Base-by-base conservation (phyloP, 2,113 vertebrate genomes). In the Rhynchopsitta pachyrhyncha region DNA sequence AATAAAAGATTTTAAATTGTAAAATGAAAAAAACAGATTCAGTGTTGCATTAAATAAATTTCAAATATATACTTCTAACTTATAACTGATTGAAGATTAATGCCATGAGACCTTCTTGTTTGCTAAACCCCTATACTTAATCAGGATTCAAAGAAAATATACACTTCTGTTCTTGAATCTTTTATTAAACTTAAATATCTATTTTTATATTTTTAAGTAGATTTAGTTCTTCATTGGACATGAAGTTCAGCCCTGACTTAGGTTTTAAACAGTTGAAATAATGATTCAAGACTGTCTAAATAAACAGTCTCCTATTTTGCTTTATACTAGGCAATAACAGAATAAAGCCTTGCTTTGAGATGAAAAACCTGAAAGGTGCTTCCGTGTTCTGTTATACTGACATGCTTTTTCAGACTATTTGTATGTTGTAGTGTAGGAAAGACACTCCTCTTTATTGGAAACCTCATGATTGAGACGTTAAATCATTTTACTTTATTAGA, bases 401-500 rank as follows among this genome's bases (percentile, higher is more conserved):
- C 4, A n/a, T 2, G 9, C 11, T 90, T 85, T 93, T 69, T 13
- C 18, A 70, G 49, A 50, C 70, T 80, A 16, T 62, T 74, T 94
- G 20, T 83, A 33, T 88, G 53, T 81, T 46, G 14, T 33, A 69
- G 15, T 14, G 2, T 64, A 79, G 66, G n/a, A 80, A 70, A 49
- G 37, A 67, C 63, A 62, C 10, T 46, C 3, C 8, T 82, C 69
- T 76, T 59, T 91, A 75, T 70, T 93, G 62, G 47, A 93, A 92
- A 75, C 41, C 31, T 94, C 22, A 20, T 86, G 59, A 46, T 35
- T 83, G 49, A 94, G 35, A 55, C 25, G n/a, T 76, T 91, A 79
- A 90, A 82, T 88, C 31, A 66, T 92, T 93, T 95, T 77, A 49
- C n/a, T 85, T 73, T 91, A 68, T 91, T 86, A 81, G 44, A 22